Base-by-base conservation (phyloP, 2,888 invertebrate species). In the Rhimphoctona megacephalus region DNA sequence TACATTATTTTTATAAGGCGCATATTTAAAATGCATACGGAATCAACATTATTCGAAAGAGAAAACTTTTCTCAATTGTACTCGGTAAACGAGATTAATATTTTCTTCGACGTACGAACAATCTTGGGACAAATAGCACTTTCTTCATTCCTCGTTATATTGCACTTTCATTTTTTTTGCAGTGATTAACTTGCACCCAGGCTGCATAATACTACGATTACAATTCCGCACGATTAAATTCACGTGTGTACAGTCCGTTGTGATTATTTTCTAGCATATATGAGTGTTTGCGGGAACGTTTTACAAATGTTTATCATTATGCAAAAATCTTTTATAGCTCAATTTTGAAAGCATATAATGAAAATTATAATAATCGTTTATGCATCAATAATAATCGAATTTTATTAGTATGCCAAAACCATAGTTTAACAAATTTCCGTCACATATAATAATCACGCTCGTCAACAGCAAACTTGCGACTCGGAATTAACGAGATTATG, bases 21-120 rank as follows among this genome's bases (percentile, higher is more conserved):
- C 19, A 39, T 76, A n/a, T 54, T 30, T 39, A 7, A 52, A 69
- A 39, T 69, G 69, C 36, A 52, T 52, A 33, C 49, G 36, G 61
- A 54, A 33, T 72, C 30, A 25, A 43, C 73, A 66, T 82, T 61
- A 79, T 79, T 43, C 9, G 11, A 70, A 66, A 61, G 70, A 66
- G 43, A 76, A 83, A 85, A 80, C 39, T 70, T 64, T 57, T 33
- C 57, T 83, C 70, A 61, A 85, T 85, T 85, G 85, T 85, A 76
- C 17, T 14, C 49, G 54, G 66, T 22, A 22, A 80, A 83, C 70
- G 61, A 14, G 57, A 85, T 72, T 83, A 85, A 49, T 70, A 49
- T 49, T 49, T 83, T 80, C 70, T 54, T 57, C 70, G 70, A 72
- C 17, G 61, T 57, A 33, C 54, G 72, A 36, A 61, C 43, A 49